Conservation (phyloP, 2,797 vertebrate species). For the Lindbergichthys nudifrons region DNA sequence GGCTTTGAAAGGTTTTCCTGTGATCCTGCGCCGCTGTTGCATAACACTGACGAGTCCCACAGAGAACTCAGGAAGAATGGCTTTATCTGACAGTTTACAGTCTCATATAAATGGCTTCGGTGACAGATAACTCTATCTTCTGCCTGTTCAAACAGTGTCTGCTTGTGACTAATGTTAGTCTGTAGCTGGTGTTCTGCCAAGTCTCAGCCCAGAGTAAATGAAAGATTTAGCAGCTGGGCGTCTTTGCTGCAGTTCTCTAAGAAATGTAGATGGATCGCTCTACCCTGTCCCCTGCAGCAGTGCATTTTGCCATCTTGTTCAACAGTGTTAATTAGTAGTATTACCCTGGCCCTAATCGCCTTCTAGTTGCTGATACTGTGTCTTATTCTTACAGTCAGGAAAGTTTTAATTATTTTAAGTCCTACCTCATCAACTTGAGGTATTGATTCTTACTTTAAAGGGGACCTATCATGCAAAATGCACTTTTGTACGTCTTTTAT, state of each 20-base stretch:
- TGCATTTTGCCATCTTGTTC: constrained; percentile 14
- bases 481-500: no score
- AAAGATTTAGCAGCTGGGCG: constrained; percentile 23
- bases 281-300: neutral
- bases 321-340: no score
- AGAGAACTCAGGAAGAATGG: constrained; percentile 1
- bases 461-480: no score
- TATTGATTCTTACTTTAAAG: neutral
- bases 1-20: constrained; percentile 22
- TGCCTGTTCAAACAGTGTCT: constrained; percentile 7
- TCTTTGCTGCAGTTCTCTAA: constrained; percentile 3
- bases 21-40: constrained; percentile 28
- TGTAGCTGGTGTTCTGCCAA: constrained; percentile 41
- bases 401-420: neutral
- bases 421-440: neutral
- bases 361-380: neutral
- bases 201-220: constrained; percentile 23
- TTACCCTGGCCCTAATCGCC: constrained; percentile 1
- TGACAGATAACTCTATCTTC: neutral
- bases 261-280: constrained; percentile 9
- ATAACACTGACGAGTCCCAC: constrained; percentile 23
- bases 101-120: neutral
- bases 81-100: constrained; percentile 8
- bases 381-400: neutral
- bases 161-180: constrained; percentile 3